Conservation (phyloP, 2,888 invertebrate genomes). For the Rhyacophila evoluta region DNA sequence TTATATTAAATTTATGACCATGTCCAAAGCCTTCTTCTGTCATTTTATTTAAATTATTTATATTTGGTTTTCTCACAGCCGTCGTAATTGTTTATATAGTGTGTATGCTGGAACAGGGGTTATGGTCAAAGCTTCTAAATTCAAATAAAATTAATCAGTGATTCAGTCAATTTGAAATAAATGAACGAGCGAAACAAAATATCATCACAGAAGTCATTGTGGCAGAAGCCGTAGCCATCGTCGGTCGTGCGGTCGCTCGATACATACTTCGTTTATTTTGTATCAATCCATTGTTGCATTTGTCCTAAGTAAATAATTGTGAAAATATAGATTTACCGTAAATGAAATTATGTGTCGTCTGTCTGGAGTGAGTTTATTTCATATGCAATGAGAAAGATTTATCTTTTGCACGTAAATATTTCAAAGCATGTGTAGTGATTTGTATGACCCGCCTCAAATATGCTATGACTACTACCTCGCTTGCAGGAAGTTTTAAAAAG, state of each 20-base stretch:
- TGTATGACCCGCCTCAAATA: slow-evolving; percentile 19
- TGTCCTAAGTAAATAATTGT: neutral
- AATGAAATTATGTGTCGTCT: neutral
- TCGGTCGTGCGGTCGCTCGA: neutral
- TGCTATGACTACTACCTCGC: neutral
- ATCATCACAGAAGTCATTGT: neutral
- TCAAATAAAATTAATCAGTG: neutral
- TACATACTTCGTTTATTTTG: neutral
- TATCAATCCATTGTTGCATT: neutral
- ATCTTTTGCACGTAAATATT: neutral
- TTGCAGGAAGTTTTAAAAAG: neutral
- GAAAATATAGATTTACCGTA: neutral
- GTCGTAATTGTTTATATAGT: too few species aligned
- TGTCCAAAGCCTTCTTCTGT: too few species aligned
- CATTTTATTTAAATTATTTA: too few species aligned
- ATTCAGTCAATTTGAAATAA: neutral
- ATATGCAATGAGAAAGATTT: neutral
- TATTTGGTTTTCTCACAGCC: too few species aligned
- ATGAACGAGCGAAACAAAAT: neutral
- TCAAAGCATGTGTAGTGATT: slow-evolving; percentile 2
- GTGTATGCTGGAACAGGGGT: neutral
- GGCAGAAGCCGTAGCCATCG: neutral
- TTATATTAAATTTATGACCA: too few species aligned
- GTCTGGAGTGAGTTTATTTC: neutral
- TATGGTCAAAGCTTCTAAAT: neutral